Conservation (phyloP, 2,113 vertebrate genomes). For the Arvicanthis niloticus region DNA sequence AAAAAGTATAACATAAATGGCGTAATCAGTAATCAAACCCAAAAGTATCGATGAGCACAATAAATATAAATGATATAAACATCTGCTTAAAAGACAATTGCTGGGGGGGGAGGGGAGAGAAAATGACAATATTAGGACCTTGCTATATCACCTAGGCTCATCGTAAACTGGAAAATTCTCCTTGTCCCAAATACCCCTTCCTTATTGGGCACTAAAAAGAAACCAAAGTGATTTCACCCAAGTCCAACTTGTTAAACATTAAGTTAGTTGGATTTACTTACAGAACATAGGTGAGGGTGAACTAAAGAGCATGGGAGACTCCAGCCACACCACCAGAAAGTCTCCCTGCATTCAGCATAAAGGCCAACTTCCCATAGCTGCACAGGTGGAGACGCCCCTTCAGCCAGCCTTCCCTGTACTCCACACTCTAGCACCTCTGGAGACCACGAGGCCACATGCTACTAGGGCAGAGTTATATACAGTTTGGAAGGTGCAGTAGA, state of each 20-base stretch:
- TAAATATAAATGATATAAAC: background rate
- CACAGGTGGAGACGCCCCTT: background rate
- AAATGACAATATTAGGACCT: background rate
- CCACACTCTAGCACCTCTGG: background rate
- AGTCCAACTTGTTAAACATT: background rate
- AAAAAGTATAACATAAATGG: background rate
- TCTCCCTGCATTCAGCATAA: background rate
- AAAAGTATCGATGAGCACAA: background rate
- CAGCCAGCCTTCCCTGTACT: background rate
- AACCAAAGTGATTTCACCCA: background rate
- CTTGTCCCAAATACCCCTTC: background rate
- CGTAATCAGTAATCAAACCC: background rate
- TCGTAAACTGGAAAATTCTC: background rate
- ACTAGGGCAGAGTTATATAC: background rate
- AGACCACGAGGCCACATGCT: background rate
- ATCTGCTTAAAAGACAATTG: conserved; percentile 19
- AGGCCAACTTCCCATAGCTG: background rate
- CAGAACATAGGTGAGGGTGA: background rate
- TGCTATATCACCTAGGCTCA: background rate
- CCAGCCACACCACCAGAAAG: background rate
- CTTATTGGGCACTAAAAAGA: background rate
- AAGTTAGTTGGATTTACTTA: background rate
- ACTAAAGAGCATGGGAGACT: background rate
- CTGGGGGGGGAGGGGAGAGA: background rate
- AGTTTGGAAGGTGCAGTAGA: background rate